These are phyloP conservation scores for Tautogolabrus adspersus DNA, from an alignment of 2,113 vertebrate species.

Conservation along the genomic window DNA sequence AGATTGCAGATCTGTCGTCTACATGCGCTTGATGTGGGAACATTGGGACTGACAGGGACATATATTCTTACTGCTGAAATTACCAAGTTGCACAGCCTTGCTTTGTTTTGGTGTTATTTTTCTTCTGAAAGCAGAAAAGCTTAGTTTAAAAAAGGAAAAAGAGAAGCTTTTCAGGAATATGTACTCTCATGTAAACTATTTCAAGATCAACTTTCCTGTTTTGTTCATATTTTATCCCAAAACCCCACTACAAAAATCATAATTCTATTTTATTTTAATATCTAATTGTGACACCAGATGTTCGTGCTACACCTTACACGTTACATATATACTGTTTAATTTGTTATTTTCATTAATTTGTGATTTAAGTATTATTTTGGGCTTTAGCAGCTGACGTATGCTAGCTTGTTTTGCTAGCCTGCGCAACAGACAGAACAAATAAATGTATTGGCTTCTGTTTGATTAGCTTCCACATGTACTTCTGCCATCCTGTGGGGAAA, in stretches of 20 bases:
- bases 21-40: slow-evolving; percentile 69
- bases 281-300: background rate
- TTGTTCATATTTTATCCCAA: background rate
- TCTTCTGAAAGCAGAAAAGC: background rate
- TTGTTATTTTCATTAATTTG: background rate
- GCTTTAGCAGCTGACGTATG: background rate
- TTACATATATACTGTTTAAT: too few species aligned
- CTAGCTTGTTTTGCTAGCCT: background rate
- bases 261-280: background rate
- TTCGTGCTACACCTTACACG: too few species aligned
- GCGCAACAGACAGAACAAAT: slow-evolving; percentile 14
- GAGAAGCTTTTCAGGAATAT: background rate
- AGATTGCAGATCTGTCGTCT: slow-evolving; percentile 73
- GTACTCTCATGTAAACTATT: background rate
- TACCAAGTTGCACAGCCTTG: slow-evolving; percentile 52
- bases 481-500: slow-evolving; percentile 46
- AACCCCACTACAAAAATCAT: background rate
- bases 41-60: slow-evolving; percentile 74
- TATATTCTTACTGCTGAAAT: slow-evolving; percentile 64
- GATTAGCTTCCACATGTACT: slow-evolving; percentile 3
- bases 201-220: background rate
- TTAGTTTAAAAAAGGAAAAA: slow-evolving; percentile 3
- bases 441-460: slow-evolving; percentile 2
- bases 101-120: slow-evolving; percentile 59
- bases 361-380: background rate